Percentiles rank a stretch among this genome's conserved stretches.
These are phyloP conservation scores for Tachysurus fulvidraco DNA, from an alignment of 2,113 vertebrate species.

Conservation along the genomic window DNA sequence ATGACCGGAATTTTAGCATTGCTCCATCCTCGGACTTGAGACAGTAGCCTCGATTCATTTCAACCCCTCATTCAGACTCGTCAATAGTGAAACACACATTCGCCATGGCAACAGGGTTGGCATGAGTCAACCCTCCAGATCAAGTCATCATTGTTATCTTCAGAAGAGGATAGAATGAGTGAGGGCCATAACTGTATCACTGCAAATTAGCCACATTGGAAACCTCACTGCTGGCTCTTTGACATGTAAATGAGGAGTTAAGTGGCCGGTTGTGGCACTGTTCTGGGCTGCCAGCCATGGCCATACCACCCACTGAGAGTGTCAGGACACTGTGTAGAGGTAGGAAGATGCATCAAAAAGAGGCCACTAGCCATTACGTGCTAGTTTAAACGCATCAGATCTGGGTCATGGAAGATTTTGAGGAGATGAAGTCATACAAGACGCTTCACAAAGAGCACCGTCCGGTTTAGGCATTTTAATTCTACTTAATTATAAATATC, in stretches of 20 bases:
- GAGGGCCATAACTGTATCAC: slow-evolving; percentile 75
- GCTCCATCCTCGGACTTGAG: slow-evolving; percentile 48
- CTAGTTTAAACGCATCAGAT: slow-evolving; percentile 62
- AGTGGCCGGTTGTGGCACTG: slow-evolving; percentile 62
- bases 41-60: slow-evolving; percentile 68
- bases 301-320: slow-evolving; percentile 73
- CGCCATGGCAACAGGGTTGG: slow-evolving; percentile 71
- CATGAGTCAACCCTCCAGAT: slow-evolving; percentile 72
- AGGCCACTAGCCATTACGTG: slow-evolving; percentile 62
- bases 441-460: neutral
- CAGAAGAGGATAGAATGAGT: slow-evolving; percentile 64
- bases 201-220: slow-evolving; percentile 76
- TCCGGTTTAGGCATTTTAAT: neutral
- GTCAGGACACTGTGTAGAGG: slow-evolving; percentile 68
- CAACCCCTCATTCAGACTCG: slow-evolving; percentile 54
- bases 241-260: slow-evolving; percentile 77
- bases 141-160: slow-evolving; percentile 72
- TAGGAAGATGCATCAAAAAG: slow-evolving; percentile 65
- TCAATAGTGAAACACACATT: slow-evolving; percentile 58
- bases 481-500: neutral
- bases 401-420: slow-evolving; percentile 36
- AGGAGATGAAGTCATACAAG: neutral
- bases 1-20: slow-evolving; percentile 67
- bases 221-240: slow-evolving; percentile 66
- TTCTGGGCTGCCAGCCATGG: slow-evolving; percentile 71